phyloP scores from a whole-genome alignment of 2,888 invertebrate genomes.

The Achlya flavicornis region DNA sequence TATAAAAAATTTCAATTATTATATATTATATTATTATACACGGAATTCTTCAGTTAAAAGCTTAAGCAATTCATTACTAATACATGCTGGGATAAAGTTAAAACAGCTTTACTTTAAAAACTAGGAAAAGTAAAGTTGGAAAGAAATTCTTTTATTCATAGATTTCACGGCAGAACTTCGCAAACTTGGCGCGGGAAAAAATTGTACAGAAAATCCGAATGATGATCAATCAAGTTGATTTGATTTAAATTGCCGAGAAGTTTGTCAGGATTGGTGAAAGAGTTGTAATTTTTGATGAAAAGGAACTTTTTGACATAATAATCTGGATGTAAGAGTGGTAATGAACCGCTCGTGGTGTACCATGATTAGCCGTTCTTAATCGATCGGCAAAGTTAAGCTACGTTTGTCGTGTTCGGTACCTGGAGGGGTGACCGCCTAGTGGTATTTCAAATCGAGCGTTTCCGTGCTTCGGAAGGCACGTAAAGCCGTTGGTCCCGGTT shows the following conservation, averaged over 20 bases:
- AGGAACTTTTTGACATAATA: background rate
- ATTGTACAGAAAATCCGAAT: slow-evolving; percentile 35
- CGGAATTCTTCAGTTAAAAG: background rate
- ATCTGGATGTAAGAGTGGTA: no score
- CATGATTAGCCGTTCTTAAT: no score
- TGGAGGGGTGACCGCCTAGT: no score
- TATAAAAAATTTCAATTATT: no score
- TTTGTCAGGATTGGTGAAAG: background rate
- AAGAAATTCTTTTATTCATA: slow-evolving; percentile 52
- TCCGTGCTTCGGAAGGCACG: no score
- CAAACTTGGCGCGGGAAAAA: slow-evolving; percentile 41
- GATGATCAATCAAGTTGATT: slow-evolving; percentile 61
- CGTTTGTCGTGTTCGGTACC: no score
- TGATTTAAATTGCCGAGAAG: slow-evolving; percentile 38
- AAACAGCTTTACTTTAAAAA: slow-evolving; percentile 15
- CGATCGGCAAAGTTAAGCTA: no score
- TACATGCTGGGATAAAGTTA: background rate
- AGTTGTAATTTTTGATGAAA: background rate
- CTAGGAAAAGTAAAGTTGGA: slow-evolving; percentile 22
- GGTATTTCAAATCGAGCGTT: no score
- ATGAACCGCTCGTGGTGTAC: no score
- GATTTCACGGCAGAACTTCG: slow-evolving; percentile 34
- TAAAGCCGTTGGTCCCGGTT: no score
- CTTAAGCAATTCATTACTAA: background rate
- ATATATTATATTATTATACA: no score